A percentile compares a stretch with the other conserved stretches of the same genome.
These are phyloP conservation scores for Motacilla alba DNA, from an alignment of 2,113 vertebrate genomes.

Conservation along the genomic window DNA sequence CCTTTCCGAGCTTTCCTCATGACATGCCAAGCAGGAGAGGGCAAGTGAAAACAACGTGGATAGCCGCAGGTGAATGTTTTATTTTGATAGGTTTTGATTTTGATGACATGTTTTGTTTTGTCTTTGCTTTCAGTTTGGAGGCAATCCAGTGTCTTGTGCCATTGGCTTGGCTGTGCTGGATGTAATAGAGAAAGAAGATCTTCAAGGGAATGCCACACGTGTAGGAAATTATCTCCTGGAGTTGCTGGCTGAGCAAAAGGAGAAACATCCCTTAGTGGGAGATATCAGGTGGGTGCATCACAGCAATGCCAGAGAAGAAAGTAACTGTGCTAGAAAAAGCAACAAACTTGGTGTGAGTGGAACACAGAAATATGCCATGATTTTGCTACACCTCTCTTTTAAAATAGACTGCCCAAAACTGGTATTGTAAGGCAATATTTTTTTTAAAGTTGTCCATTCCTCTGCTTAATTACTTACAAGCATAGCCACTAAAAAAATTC, in stretches of 20 bases:
- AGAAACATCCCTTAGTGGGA: conserved; percentile 87
- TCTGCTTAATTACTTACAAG: neutral
- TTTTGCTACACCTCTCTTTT: neutral
- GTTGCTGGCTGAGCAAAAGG: conserved; percentile 81
- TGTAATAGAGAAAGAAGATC: conserved; percentile 88
- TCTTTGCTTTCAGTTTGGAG: conserved; percentile 83
- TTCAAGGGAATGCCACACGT: conserved; percentile 83
- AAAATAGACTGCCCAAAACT: neutral
- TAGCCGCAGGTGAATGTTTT: neutral
- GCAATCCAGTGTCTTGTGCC: conserved; percentile 95
- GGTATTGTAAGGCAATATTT: neutral
- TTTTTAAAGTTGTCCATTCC: neutral
- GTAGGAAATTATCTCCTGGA: conserved; percentile 83
- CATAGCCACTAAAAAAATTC: neutral
- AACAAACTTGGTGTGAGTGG: neutral
- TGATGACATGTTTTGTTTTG: neutral
- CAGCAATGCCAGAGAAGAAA: neutral
- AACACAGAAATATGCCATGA: neutral
- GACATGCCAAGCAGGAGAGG: neutral
- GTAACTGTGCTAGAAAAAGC: neutral
- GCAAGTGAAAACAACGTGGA: neutral
- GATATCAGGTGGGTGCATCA: conserved; percentile 80
- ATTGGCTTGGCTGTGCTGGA: conserved; percentile 90
- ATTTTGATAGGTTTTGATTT: neutral
- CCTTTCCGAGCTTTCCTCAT: neutral